Evolutionary conservation across 2,888 invertebrate genomes (phyloP).

Genomic region (Lucinisca nassula): DNA sequence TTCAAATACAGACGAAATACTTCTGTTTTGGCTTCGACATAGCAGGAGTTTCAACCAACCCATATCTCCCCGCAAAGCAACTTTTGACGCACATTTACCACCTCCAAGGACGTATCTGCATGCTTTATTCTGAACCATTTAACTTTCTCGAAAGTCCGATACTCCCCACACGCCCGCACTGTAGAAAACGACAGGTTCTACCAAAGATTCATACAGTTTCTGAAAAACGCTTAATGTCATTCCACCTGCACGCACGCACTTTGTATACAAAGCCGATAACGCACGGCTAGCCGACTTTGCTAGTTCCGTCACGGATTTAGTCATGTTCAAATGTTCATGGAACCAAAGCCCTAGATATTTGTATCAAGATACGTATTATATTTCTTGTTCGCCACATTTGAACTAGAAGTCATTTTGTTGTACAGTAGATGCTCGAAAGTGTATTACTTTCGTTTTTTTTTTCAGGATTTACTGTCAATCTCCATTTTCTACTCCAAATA

Average conservation of each 20-base stretch:
- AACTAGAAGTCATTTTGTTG: background rate
- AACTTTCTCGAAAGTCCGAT: background rate
- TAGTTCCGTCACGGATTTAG: background rate
- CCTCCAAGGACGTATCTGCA: background rate
- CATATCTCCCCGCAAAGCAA: conserved; percentile 13
- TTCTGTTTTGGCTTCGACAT: background rate
- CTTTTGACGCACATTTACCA: background rate
- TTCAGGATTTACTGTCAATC: background rate
- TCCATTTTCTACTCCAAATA: background rate
- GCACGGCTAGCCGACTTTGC: background rate
- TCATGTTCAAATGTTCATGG: background rate
- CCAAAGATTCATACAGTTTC: background rate
- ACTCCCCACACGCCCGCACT: background rate
- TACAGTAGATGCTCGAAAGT: background rate
- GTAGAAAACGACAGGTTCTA: background rate
- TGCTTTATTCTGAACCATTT: conserved; percentile 16
- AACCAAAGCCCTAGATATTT: background rate
- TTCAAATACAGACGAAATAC: background rate
- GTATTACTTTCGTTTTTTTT: background rate
- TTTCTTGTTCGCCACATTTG: background rate
- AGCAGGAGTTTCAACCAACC: conserved; percentile 8
- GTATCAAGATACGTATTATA: background rate
- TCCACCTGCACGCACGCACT: background rate
- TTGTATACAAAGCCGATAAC: background rate
- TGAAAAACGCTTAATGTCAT: background rate